Evolutionary conservation across 2,888 invertebrate genomes (phyloP).

Genomic region (Dryocosmus kuriphilus): DNA sequence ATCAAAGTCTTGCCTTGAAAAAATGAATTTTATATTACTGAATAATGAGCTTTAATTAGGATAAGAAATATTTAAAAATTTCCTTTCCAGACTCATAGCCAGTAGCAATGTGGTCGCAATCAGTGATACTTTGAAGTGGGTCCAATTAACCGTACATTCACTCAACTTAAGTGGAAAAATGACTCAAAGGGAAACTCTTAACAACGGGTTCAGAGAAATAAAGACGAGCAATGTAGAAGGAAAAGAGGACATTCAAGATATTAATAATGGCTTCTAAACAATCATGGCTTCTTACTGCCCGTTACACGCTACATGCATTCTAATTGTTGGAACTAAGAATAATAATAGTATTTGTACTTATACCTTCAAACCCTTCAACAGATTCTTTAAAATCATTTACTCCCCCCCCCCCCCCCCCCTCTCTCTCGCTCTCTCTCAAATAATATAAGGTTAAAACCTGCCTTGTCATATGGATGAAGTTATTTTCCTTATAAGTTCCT

Average conservation of each 20-base stretch:
- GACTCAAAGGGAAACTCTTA: not conserved
- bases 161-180: constrained; percentile 3
- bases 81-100: not conserved
- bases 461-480: no score
- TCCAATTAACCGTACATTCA: constrained; percentile 7
- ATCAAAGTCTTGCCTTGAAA: not conserved
- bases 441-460: no score
- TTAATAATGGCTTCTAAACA: not conserved
- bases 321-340: not conserved
- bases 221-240: not conserved
- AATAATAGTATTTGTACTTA: not conserved
- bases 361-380: not conserved
- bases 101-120: not conserved
- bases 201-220: constrained; percentile 2
- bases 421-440: no score
- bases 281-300: not conserved
- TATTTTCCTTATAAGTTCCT: no score
- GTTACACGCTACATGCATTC: not conserved
- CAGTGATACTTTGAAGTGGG: constrained; percentile 7
- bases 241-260: not conserved
- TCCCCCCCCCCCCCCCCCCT: no score
- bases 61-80: not conserved
- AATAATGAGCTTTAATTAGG: constrained; percentile 7
- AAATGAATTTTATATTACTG: not conserved
- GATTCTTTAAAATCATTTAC: not conserved